These are phyloP conservation scores for Grus americana DNA, from an alignment of 2,113 vertebrate species.

Conservation along the genomic window DNA sequence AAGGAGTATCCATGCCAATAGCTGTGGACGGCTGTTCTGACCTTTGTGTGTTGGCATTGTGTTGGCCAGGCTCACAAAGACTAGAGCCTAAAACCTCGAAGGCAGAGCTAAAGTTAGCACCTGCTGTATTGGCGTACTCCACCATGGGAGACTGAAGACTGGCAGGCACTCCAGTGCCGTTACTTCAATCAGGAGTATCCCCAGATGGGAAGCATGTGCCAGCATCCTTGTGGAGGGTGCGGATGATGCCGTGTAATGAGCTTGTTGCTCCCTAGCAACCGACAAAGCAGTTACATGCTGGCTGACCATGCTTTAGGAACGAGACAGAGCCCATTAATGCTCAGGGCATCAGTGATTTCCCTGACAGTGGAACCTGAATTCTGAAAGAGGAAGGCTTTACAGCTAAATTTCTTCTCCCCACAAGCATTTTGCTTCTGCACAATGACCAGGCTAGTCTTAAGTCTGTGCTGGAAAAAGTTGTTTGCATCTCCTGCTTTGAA, in stretches of 20 bases:
- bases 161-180: conserved; percentile 26
- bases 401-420: neutral
- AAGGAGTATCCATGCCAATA: neutral
- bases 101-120: neutral
- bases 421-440: conserved; percentile 36
- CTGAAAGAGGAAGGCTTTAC: conserved; percentile 43
- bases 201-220: conserved; percentile 69
- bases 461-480: conserved; percentile 18
- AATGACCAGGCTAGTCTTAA: conserved; percentile 14
- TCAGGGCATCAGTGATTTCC: conserved; percentile 47
- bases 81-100: conserved; percentile 9
- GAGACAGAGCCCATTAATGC: conserved; percentile 51
- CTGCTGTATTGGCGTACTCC: conserved; percentile 8
- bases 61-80: neutral
- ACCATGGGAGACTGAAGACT: conserved; percentile 4
- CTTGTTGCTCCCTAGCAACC: conserved; percentile 74
- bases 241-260: conserved; percentile 61
- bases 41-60: neutral
- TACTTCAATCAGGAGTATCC: conserved; percentile 12
- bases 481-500: neutral
- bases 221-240: conserved; percentile 36
- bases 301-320: conserved; percentile 11
- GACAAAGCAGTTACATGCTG: conserved; percentile 44
- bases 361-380: conserved; percentile 57
- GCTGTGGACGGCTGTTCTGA: neutral